Conservation (phyloP, 2,113 vertebrate genomes). For the Chroicocephalus ridibundus region DNA sequence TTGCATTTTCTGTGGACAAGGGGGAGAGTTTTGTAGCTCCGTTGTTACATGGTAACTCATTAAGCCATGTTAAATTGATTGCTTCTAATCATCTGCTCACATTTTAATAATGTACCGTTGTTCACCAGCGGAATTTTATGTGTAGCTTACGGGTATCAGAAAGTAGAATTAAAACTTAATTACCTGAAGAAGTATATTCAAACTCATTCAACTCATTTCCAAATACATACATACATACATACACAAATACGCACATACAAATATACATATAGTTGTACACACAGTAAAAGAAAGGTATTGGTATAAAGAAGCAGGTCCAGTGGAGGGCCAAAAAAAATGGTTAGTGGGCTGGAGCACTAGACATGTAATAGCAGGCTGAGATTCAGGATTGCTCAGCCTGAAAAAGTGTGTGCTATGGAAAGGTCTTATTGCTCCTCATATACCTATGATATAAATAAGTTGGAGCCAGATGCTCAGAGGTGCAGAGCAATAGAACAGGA, state of each 20-base stretch:
- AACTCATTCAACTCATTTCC: neutral
- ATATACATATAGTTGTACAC: neutral
- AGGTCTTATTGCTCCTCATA: neutral
- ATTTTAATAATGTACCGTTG: neutral
- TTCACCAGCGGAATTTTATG: neutral
- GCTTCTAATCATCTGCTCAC: neutral
- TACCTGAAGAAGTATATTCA: neutral
- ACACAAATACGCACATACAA: neutral
- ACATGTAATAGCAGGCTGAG: neutral
- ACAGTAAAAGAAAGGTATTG: neutral
- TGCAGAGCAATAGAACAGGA: neutral
- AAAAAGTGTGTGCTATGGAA: neutral
- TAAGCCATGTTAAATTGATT: neutral
- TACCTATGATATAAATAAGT: fast-evolving
- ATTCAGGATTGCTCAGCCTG: neutral
- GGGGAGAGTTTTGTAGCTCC: neutral
- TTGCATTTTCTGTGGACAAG: neutral
- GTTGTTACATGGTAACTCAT: neutral
- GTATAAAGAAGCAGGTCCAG: neutral
- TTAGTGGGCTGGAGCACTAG: fast-evolving
- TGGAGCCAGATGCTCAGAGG: neutral
- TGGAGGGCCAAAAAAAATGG: neutral
- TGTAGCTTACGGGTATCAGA: neutral
- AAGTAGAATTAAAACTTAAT: neutral
- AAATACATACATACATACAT: neutral